These are phyloP conservation scores for Muscicapa comitata DNA, from an alignment of 2,797 vertebrate species.

Conservation along the genomic window DNA sequence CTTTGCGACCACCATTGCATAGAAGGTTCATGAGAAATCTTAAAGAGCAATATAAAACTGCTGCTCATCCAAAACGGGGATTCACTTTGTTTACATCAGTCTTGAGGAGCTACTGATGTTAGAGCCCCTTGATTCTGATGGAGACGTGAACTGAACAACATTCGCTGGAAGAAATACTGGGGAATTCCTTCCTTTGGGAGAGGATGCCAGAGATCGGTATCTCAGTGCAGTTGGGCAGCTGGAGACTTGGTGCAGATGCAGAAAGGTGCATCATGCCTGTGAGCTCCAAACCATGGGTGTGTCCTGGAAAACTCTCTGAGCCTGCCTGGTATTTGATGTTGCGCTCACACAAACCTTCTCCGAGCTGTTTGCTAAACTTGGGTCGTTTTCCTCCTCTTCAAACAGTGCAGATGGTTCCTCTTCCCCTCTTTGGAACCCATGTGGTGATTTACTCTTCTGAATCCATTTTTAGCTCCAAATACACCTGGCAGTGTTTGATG, in stretches of 20 bases:
- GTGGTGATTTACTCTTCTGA: neutral
- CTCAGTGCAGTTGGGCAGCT: neutral
- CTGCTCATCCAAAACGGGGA: neutral
- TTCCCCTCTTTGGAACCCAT: neutral
- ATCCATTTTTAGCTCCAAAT: neutral
- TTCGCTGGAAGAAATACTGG: neutral
- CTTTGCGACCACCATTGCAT: neutral
- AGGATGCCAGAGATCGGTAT: neutral
- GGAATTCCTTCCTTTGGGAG: neutral
- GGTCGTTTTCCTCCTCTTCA: neutral
- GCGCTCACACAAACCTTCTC: neutral
- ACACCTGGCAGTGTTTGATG: neutral
- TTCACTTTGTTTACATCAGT: neutral
- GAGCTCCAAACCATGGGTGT: neutral
- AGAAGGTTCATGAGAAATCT: neutral
- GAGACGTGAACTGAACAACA: rapidly evolving
- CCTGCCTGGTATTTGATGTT: neutral
- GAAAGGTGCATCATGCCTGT: neutral
- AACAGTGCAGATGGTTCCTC: neutral
- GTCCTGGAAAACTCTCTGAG: neutral
- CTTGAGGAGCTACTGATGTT: neutral
- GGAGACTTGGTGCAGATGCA: neutral
- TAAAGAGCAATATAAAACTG: neutral
- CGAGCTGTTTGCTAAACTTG: neutral
- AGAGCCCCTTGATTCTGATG: neutral